These are phyloP conservation scores for Stigmatopora argus DNA, from an alignment of 2,113 vertebrate genomes.

Conservation along the genomic window DNA sequence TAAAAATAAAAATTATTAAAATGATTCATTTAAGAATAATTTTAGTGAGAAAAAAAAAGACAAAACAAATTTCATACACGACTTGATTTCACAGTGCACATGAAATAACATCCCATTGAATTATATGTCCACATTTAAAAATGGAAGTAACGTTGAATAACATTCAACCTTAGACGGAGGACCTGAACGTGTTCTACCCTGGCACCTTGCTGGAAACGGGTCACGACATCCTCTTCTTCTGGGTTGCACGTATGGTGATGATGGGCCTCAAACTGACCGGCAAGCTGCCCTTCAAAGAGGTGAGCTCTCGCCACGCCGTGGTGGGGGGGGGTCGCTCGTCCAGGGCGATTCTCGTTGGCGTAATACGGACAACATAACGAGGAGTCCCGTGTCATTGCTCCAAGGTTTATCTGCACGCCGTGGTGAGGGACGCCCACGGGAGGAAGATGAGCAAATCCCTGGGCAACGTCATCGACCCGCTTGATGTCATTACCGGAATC, in stretches of 20 bases:
- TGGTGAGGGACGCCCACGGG: conserved; percentile 84
- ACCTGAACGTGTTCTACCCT: conserved; percentile 81
- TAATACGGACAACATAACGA: not conserved
- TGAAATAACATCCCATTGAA: too few relatives aligned
- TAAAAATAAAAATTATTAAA: too few relatives aligned
- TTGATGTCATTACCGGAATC: conserved; percentile 81
- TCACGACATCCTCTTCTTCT: conserved; percentile 88
- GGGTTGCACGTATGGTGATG: conserved; percentile 93
- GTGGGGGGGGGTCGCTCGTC: too few relatives aligned
- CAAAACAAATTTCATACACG: too few relatives aligned
- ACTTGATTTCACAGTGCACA: too few relatives aligned
- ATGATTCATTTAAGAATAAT: too few relatives aligned
- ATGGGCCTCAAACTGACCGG: conserved; percentile 83
- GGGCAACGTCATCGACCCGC: conserved; percentile 87
- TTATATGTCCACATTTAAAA: too few relatives aligned
- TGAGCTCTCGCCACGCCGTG: conserved; percentile 28
- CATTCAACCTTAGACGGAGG: conserved; percentile 60
- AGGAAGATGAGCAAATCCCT: conserved; percentile 95
- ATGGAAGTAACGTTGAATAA: too few relatives aligned
- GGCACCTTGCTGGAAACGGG: conserved; percentile 83
- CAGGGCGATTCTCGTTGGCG: not conserved
- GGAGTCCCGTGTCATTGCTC: not conserved
- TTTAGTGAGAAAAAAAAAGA: too few relatives aligned
- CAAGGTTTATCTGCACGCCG: conserved; percentile 83
- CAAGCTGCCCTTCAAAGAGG: conserved; percentile 83